Percentiles rank a stretch among this genome's conserved stretches.
Conservation (phyloP, 2,888 invertebrate genomes). For the Pseudococcus jackbeardsleyi region DNA sequence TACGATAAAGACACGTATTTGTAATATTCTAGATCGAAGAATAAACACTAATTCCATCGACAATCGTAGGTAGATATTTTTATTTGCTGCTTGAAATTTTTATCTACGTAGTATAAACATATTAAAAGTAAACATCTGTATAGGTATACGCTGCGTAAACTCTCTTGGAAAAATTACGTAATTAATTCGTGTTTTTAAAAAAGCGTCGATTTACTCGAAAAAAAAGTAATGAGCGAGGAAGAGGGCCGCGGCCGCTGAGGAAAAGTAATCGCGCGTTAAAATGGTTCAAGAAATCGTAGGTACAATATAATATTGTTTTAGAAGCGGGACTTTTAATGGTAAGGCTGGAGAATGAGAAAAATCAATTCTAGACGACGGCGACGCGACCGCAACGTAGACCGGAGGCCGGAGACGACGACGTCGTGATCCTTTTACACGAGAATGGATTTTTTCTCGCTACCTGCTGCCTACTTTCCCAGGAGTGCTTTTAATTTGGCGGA, state of each 20-base stretch:
- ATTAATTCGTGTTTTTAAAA: background rate
- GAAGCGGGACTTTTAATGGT: no score
- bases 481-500: slow-evolving; percentile 39
- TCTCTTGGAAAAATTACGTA: background rate
- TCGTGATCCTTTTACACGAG: slow-evolving; percentile 14
- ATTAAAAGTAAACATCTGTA: background rate
- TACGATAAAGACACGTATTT: background rate
- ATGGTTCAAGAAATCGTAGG: background rate
- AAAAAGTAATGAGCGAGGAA: background rate
- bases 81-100: slow-evolving; percentile 13
- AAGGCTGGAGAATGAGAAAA: background rate
- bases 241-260: background rate
- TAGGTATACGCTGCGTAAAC: background rate
- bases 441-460: slow-evolving; percentile 13
- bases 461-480: slow-evolving; percentile 18
- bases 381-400: background rate
- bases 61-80: background rate
- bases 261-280: background rate
- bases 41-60: slow-evolving; percentile 12
- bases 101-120: background rate
- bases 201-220: background rate
- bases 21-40: background rate
- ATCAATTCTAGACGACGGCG: slow-evolving; percentile 15
- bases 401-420: no score
- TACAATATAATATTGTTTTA: background rate